phyloP scores from a whole-genome alignment of 2,888 invertebrate genomes.

The Anthophora plumipes region DNA sequence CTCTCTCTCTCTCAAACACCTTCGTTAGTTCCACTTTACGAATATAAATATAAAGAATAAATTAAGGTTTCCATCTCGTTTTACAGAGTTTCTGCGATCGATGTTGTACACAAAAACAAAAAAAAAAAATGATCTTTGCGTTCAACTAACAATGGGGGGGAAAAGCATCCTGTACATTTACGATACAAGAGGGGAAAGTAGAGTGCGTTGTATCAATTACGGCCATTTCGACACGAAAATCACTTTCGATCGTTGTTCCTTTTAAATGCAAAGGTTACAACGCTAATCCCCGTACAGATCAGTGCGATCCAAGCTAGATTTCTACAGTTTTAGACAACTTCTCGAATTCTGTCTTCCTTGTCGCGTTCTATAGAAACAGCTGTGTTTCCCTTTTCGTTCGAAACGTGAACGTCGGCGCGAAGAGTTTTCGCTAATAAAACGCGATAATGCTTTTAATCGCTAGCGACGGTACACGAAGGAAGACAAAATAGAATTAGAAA shows the following conservation, averaged over 20 bases:
- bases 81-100: slow-evolving; percentile 54
- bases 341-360: neutral
- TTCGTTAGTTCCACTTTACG: slow-evolving; percentile 44
- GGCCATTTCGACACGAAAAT: slow-evolving; percentile 10
- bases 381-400: neutral
- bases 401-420: neutral
- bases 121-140: neutral
- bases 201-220: neutral
- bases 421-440: too few species aligned
- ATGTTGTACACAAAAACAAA: slow-evolving; percentile 43
- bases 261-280: neutral
- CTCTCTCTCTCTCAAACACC: too few species aligned
- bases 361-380: neutral
- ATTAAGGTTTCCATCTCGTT: slow-evolving; percentile 62
- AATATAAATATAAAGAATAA: slow-evolving; percentile 75
- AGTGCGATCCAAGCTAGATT: neutral
- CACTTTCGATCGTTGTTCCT: neutral
- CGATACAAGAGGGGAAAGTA: neutral
- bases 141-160: neutral
- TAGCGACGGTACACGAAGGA: neutral
- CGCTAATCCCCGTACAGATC: neutral
- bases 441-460: neutral
- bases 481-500: neutral
- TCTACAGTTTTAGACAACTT: neutral
- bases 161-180: slow-evolving; percentile 6